A percentile compares a stretch with the other conserved stretches of the same genome.
phyloP scores from a whole-genome alignment of 2,113 vertebrate genomes.

The Cryptotis parvus region DNA sequence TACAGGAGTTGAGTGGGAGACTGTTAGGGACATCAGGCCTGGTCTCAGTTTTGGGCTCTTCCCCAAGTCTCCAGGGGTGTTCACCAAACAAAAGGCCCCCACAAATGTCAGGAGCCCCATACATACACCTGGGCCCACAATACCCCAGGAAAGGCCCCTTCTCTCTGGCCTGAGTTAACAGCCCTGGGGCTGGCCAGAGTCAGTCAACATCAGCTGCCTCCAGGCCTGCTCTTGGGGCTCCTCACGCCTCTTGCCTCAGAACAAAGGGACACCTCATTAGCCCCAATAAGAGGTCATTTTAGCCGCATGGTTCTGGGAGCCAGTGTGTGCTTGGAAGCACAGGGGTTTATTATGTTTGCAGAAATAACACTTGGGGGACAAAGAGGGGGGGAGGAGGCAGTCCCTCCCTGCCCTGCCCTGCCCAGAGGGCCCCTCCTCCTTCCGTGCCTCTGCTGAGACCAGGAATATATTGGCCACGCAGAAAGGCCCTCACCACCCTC shows the following conservation, averaged over 20 bases:
- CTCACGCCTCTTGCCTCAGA: constrained; percentile 5
- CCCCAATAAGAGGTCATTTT: constrained; percentile 49
- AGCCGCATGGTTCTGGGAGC: constrained; percentile 48
- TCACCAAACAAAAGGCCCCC: neutral
- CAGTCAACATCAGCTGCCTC: neutral
- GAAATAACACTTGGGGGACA: constrained; percentile 52
- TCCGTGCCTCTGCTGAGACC: neutral
- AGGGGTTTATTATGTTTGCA: constrained; percentile 36
- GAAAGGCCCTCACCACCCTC: neutral
- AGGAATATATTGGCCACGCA: neutral
- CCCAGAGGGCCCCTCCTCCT: neutral
- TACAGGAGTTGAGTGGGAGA: neutral
- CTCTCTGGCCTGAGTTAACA: neutral
- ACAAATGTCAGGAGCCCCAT: neutral
- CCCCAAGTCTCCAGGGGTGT: neutral
- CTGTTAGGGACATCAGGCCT: neutral
- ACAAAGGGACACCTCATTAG: constrained; percentile 7
- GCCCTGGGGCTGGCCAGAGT: neutral
- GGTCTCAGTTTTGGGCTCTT: neutral
- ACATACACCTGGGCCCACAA: neutral
- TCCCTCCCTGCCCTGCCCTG: neutral
- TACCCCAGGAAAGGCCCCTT: neutral
- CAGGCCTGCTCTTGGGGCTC: neutral
- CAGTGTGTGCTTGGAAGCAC: neutral
- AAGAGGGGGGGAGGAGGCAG: neutral